Evolutionary conservation across 1,140 invertebrate genomes (phyloP), one percentile per base, ranked within the genome.

Genomic region (Drosophila punjabiensis): DNA sequence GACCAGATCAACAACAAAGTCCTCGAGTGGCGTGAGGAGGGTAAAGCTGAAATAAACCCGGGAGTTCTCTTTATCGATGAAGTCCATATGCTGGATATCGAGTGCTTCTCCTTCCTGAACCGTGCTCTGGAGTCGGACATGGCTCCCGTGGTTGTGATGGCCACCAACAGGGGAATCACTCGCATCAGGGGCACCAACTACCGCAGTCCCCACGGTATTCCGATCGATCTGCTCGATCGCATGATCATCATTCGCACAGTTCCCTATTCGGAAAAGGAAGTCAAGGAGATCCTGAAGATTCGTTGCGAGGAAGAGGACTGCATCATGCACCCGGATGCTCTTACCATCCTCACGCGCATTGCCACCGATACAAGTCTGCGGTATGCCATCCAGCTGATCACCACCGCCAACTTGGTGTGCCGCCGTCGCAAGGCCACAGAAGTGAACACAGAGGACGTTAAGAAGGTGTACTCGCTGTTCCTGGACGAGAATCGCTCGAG

Each of bases 1-100:
- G 99, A 99, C 90, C 99, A 99, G 94, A 99, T 99, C 79, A 99
- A 99, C 92, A 95, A 96, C n/a, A 99, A 99, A 94, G 97, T 99
- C 9, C 96, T 97, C 0, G 99, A 99, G 94, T 99, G 99, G 99
- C 94, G 98, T 56, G 99, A 99, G 94, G 99, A 99, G 93, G 98
- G 99, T 1, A 99, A 99, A 93, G 99, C 99, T 0, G 98, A 99
- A 94, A 99, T 99, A 82, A 98, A 99, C 75, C 98, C 99, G 0
- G 99, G 99, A 1, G 98, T 99, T 14, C 93, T 98, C 0, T 98
- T 98, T 81, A 97, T 98, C 82, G 97, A 98, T 83, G 97, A 98
- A 94, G 98, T 98, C 1, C 99, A 99, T 91, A 99, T 99, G 98
- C 94, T 99, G 71, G 99, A 99, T 88, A 98, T 99, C 56, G 99